Evolutionary conservation across 2,113 vertebrate species (phyloP).

Genomic region (Rhinoderma darwinii): DNA sequence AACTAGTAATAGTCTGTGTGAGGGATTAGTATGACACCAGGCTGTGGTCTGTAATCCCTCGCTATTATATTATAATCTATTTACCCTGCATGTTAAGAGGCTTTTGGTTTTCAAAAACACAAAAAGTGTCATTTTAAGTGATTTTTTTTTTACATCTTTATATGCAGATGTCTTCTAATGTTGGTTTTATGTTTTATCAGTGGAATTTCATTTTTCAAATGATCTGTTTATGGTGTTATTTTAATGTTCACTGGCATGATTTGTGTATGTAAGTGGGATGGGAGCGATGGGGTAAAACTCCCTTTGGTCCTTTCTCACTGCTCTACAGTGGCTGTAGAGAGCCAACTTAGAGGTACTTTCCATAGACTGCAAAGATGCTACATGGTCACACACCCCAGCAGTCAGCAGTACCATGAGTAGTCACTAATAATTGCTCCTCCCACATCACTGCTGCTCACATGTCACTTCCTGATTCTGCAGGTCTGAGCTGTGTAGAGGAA

Average conservation of each 20-base stretch:
- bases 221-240: neutral
- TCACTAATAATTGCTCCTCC: too few species aligned
- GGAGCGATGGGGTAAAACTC: too few species aligned
- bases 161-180: neutral
- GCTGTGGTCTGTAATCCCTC: constrained; percentile 90
- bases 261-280: neutral
- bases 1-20: constrained; percentile 83
- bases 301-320: neutral
- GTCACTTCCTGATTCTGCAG: neutral
- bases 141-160: constrained; percentile 32
- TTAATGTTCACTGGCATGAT: neutral
- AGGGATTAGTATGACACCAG: constrained; percentile 94
- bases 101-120: constrained; percentile 90
- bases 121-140: constrained; percentile 70
- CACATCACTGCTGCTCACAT: neutral
- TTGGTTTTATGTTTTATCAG: neutral
- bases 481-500: too few species aligned
- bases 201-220: neutral
- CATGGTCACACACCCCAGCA: neutral
- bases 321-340: neutral
- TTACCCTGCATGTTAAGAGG: constrained; percentile 96
- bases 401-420: too few species aligned
- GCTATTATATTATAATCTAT: constrained; percentile 91
- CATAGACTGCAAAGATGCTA: neutral
- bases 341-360: neutral